phyloP scores from a whole-genome alignment of 2,113 vertebrate species.

The Smithornis capensis region DNA sequence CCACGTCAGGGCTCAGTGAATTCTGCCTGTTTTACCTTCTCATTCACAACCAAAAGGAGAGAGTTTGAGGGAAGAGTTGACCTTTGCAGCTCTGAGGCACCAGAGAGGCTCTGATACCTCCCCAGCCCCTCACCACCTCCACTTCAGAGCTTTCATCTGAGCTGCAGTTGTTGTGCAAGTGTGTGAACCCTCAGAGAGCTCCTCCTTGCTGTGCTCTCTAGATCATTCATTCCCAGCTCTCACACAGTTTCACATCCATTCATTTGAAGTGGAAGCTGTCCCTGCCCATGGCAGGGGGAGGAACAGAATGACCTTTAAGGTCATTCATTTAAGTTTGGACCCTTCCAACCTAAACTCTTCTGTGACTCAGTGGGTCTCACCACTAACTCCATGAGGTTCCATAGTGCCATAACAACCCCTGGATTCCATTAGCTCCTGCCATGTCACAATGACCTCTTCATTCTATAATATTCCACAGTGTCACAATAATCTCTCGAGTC shows the following conservation, averaged over 20 bases:
- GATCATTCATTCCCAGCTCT: not conserved
- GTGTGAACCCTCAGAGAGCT: not conserved
- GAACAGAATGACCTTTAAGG: not conserved
- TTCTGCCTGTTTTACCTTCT: not conserved
- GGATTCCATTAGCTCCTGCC: no score
- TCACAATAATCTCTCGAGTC: no score
- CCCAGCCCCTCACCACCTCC: not conserved
- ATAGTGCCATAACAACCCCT: no score
- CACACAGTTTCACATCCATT: not conserved
- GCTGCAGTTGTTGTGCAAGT: not conserved
- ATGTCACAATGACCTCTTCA: no score
- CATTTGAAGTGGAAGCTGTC: not conserved
- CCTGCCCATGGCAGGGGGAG: not conserved
- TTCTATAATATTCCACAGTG: no score
- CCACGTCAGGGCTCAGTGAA: not conserved
- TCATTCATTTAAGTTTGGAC: no score
- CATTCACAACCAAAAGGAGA: not conserved
- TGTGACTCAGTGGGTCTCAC: accelerated
- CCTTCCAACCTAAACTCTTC: not conserved
- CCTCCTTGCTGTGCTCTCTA: not conserved
- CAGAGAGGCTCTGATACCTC: not conserved
- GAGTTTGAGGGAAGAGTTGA: not conserved
- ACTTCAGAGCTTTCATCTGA: not conserved
- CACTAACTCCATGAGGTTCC: no score
- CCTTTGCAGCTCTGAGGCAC: not conserved